Evolutionary conservation across 2,888 invertebrate genomes (phyloP).

Genomic region (Thereva unica): DNA sequence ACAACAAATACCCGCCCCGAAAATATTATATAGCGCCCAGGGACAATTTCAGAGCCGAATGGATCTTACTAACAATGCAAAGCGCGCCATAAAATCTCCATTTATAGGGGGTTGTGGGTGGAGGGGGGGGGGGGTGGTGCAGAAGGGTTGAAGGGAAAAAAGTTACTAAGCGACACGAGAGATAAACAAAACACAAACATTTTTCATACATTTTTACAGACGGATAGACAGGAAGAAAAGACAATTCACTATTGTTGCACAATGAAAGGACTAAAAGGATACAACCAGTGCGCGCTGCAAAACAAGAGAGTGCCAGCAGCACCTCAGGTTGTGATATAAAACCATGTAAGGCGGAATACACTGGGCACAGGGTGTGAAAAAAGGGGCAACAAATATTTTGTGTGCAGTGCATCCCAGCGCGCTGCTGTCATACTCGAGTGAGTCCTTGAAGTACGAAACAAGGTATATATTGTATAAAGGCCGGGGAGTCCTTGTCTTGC

Average conservation of each 20-base stretch:
- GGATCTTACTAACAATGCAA: too few species aligned
- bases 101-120: too few species aligned
- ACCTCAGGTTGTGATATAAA: neutral
- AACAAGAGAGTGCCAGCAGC: constrained; percentile 3
- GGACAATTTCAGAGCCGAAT: too few species aligned
- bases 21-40: too few species aligned
- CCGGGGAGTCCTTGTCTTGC: constrained; percentile 3
- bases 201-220: constrained; percentile 28
- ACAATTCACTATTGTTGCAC: constrained; percentile 22
- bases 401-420: neutral
- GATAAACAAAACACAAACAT: constrained; percentile 15
- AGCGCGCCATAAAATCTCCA: too few species aligned
- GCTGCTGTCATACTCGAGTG: too few species aligned
- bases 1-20: too few species aligned
- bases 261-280: constrained; percentile 6
- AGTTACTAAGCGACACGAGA: neutral
- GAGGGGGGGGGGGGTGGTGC: too few species aligned
- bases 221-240: constrained; percentile 24
- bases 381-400: constrained; percentile 17
- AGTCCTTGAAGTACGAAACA: too few species aligned
- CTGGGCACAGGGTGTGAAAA: constrained; percentile 10
- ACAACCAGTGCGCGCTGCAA: neutral
- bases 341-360: constrained; percentile 12
- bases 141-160: too few species aligned
- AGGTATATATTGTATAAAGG: constrained; percentile 21